Base-by-base conservation (phyloP, 64 coral and sea anemone genomes). In the Pocillopora damicornis region DNA sequence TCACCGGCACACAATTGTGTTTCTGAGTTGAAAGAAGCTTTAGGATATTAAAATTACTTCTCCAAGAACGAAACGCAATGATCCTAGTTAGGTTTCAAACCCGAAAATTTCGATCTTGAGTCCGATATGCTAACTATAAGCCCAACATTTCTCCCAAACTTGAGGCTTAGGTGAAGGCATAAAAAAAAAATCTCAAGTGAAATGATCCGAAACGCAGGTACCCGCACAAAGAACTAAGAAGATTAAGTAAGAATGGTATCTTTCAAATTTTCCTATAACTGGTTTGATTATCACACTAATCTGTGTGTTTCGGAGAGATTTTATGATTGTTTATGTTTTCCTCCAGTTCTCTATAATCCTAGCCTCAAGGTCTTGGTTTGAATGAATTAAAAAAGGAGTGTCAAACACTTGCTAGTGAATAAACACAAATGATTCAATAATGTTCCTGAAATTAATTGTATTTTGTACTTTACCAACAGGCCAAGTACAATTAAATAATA, bases 161-260 rank as follows among this genome's bases (percentile, higher is more conserved):
- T n/a, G 20, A 22, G 17, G 20, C 65, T 68, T 68, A 68, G 67
- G 67, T 71, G 67, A 71, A 71, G 67, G 30, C 42, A 51, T 25
- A 23, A n/a, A 23, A 68, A 81, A 15, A 15, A 81, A 42, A 85
- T 58, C 37, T 11, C 58, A 58, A n/a, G 37, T 63, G 69, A 67
- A 71, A 7, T 72, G 42, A 85, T 85, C 81, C 81, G 65, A 57
- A 35, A 14, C 42, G 68, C 81, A 26, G 81, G 81, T 85, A 85
- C 81, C 81, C 1, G 81, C 65, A 26, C 1, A 12, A 56, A 51
- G 11, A 56, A 12, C 30, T 22, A 25, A 73, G 22, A 73, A 10
- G n/a, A 73, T 15, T n/a, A 11, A 51, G 20, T 77, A 17, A 10
- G 57, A 13, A 11, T 56, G 22, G 20, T n/a, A 23, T 25, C 5